Conservation (phyloP, 1,140 invertebrate species). For the Oncopeltus fasciatus region DNA sequence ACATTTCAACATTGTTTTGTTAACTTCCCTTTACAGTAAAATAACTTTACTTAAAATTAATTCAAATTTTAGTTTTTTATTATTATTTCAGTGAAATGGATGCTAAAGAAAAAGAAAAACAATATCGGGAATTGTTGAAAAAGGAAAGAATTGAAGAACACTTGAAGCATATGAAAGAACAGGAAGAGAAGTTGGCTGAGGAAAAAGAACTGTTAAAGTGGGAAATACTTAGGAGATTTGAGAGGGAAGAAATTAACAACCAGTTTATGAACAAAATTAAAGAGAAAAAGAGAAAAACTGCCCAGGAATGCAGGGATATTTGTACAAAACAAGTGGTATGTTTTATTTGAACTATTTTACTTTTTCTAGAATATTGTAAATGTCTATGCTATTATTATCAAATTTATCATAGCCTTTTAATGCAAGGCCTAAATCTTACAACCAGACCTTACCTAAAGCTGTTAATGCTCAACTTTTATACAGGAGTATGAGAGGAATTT, state of each 20-base stretch:
- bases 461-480: no score
- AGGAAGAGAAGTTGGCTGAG: slow-evolving; percentile 13
- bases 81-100: background rate
- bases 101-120: slow-evolving; percentile 12
- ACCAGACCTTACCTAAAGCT: no score
- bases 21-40: no score
- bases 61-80: no score
- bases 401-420: no score
- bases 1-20: no score
- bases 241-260: slow-evolving; percentile 17
- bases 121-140: slow-evolving; percentile 8
- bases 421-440: no score
- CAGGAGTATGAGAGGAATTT: no score
- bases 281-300: slow-evolving; percentile 9
- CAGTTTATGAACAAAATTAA: slow-evolving; percentile 14
- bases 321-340: slow-evolving; percentile 4
- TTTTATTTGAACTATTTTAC: background rate
- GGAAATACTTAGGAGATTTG: slow-evolving; percentile 22
- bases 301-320: background rate
- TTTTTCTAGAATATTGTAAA: no score
- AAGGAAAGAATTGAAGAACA: slow-evolving; percentile 17
- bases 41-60: no score
- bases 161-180: slow-evolving; percentile 13
- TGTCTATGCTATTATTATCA: no score
- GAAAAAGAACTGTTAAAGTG: slow-evolving; percentile 21